These are phyloP conservation scores for Myocastor coypus DNA, from an alignment of 2,113 vertebrate genomes.

Conservation along the genomic window DNA sequence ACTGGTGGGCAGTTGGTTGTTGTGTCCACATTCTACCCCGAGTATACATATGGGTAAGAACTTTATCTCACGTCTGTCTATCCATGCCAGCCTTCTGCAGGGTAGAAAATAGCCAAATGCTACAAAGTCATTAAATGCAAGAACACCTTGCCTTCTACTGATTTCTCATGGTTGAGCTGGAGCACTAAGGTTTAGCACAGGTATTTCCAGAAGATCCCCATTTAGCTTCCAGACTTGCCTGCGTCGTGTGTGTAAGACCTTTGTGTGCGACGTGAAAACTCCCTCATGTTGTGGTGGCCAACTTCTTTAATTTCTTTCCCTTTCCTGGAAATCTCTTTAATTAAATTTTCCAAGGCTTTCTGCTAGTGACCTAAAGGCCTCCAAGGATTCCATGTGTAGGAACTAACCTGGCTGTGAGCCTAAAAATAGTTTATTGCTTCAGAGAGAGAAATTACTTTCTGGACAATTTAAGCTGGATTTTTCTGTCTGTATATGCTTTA, in stretches of 20 bases:
- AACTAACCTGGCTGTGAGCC: conserved; percentile 71
- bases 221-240: conserved; percentile 16
- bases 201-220: conserved; percentile 5
- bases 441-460: conserved; percentile 81
- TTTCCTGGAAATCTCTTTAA: conserved; percentile 81
- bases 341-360: conserved; percentile 80
- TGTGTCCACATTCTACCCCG: neutral
- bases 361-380: conserved; percentile 73
- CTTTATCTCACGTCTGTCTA: neutral
- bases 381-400: conserved; percentile 62
- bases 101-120: neutral
- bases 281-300: conserved; percentile 23
- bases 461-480: conserved; percentile 80
- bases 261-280: conserved; percentile 50
- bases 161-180: neutral
- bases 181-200: neutral
- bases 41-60: neutral
- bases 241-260: conserved; percentile 35
- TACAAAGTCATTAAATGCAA: neutral
- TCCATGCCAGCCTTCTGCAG: neutral
- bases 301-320: conserved; percentile 61
- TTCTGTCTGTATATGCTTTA: conserved; percentile 71
- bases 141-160: neutral
- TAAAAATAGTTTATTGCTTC: conserved; percentile 82
- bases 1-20: neutral